These are phyloP conservation scores for Coelopa pilipes DNA, from an alignment of 2,888 invertebrate species.

Conservation along the genomic window DNA sequence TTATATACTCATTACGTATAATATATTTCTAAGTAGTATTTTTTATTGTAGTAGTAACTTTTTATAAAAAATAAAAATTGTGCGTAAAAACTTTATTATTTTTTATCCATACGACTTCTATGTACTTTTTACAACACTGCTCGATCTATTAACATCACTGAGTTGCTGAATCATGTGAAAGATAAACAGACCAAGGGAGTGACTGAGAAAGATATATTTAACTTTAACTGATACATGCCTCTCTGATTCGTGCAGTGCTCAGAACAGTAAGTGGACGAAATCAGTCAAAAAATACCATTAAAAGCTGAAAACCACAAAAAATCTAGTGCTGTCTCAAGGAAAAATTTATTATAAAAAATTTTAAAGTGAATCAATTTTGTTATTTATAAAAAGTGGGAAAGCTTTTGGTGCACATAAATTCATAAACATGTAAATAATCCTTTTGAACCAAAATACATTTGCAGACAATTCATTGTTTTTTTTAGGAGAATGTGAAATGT, in stretches of 20 bases:
- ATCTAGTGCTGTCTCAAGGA: conserved; percentile 36
- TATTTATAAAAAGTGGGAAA: conserved; percentile 33
- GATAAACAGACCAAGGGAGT: not conserved
- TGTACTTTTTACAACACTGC: not conserved
- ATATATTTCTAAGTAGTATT: no score
- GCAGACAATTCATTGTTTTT: not conserved
- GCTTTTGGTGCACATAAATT: conserved; percentile 16
- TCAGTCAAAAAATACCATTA: conserved; percentile 22
- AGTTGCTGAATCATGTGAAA: conserved; percentile 4
- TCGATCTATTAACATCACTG: not conserved
- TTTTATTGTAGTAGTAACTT: no score
- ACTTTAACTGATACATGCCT: conserved; percentile 9
- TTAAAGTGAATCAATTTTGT: conserved; percentile 34
- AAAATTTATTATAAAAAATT: conserved; percentile 40
- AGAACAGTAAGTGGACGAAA: conserved; percentile 8
- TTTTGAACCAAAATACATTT: not conserved
- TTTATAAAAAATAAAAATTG: no score
- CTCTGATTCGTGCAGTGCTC: conserved; percentile 6
- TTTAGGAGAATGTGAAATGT: conserved; percentile 11
- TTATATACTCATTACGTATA: no score
- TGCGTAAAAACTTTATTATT: no score
- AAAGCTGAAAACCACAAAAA: conserved; percentile 27
- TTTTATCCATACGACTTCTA: no score
- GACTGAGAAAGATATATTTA: not conserved
- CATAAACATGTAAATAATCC: conserved; percentile 11